These are phyloP conservation scores for Phallusia fumigata DNA, from an alignment of 23 tunicate species.

Conservation along the genomic window DNA sequence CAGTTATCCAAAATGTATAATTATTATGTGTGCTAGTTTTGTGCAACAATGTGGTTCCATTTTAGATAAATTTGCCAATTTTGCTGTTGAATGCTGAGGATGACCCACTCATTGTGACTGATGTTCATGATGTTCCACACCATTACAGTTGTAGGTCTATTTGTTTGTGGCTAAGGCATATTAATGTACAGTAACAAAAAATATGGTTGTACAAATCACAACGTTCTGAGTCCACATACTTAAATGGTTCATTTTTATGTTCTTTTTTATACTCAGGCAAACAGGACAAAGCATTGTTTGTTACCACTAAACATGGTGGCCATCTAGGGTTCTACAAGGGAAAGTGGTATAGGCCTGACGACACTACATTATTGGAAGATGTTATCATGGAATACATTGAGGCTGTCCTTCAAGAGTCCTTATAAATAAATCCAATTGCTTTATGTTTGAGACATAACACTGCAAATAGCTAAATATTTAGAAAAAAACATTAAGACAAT, in stretches of 20 bases:
- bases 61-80: constrained; percentile 64
- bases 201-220: no score
- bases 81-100: constrained; percentile 72
- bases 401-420: constrained; percentile 23
- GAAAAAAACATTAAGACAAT: no score
- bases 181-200: no score
- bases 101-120: constrained; percentile 65
- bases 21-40: no score
- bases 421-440: no score
- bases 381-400: constrained; percentile 63
- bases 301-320: constrained; percentile 63
- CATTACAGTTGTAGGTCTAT: constrained; percentile 37
- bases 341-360: constrained; percentile 48
- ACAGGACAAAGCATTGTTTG: constrained; percentile 66
- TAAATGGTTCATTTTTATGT: background rate
- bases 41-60: no score
- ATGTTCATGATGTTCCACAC: constrained; percentile 74
- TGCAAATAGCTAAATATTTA: no score
- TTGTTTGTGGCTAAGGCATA: no score
- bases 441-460: no score
- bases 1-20: no score
- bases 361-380: constrained; percentile 54
- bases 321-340: constrained; percentile 80
- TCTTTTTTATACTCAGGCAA: no score
- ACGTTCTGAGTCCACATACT: no score